Percentiles rank a stretch among this genome's conserved stretches.
These are phyloP conservation scores for Catotricha subobsoleta DNA, from an alignment of 2,888 invertebrate genomes.

Conservation along the genomic window DNA sequence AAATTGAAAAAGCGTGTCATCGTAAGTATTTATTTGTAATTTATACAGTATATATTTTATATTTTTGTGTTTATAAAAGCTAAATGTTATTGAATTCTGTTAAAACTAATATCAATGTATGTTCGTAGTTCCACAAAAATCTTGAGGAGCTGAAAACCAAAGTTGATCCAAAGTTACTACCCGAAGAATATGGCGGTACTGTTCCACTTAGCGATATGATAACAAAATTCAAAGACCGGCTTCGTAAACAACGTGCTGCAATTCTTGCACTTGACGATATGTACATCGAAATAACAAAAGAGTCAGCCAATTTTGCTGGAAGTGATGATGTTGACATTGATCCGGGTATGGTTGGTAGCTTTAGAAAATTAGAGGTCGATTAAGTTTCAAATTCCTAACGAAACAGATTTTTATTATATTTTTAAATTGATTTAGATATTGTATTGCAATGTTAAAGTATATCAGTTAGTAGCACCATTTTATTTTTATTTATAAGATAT, in stretches of 20 bases:
- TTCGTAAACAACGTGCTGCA: conserved; percentile 43
- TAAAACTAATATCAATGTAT: too few species aligned
- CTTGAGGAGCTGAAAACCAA: conserved; percentile 52
- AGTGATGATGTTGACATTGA: conserved; percentile 49
- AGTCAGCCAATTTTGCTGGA: conserved; percentile 33
- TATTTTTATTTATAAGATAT: too few species aligned
- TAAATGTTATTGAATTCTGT: too few species aligned
- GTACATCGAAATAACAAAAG: conserved; percentile 46
- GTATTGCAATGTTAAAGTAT: too few species aligned
- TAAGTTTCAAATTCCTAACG: too few species aligned
- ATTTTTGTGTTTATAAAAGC: background rate
- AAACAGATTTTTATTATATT: too few species aligned
- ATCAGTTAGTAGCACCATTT: too few species aligned
- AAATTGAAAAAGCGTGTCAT: conserved; percentile 65
- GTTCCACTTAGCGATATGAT: conserved; percentile 67
- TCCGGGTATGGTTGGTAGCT: conserved; percentile 61
- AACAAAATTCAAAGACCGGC: conserved; percentile 45
- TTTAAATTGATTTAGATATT: too few species aligned
- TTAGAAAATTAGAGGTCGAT: conserved; percentile 69
- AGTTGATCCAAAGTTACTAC: conserved; percentile 56
- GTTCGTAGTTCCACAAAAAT: conserved; percentile 49
- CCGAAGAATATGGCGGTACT: conserved; percentile 77
- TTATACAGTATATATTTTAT: too few species aligned
- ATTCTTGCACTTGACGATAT: conserved; percentile 56
- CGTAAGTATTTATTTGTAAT: conserved; percentile 33